A percentile compares a stretch with the other conserved stretches of the same genome.
Conservation (phyloP, 1,140 invertebrate genomes). For the Phenacoccus solenopsis region DNA sequence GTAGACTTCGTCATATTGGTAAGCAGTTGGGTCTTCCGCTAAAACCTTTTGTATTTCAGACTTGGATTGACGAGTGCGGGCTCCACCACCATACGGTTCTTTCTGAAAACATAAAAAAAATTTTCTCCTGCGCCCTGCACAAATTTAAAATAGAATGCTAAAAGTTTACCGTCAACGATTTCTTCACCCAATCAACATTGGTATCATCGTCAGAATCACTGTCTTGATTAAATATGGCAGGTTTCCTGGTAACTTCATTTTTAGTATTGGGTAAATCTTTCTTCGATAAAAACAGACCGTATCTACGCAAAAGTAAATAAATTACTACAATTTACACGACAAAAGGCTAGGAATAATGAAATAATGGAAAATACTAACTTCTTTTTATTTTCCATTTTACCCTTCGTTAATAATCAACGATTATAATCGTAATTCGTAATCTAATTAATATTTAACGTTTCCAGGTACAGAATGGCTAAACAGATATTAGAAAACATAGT, state of each 20-base stretch:
- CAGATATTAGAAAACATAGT: no score
- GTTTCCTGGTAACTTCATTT: slow-evolving; percentile 28
- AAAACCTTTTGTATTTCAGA: slow-evolving; percentile 58
- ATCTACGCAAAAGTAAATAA: slow-evolving; percentile 23
- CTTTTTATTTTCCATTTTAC: no score
- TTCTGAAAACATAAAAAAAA: slow-evolving; percentile 23
- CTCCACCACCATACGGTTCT: slow-evolving; percentile 32
- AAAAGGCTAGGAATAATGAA: no score
- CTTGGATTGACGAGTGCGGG: slow-evolving; percentile 36
- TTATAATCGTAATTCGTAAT: no score
- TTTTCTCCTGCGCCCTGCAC: neutral
- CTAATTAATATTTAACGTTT: no score
- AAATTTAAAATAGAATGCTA: no score
- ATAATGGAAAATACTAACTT: no score
- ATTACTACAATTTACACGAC: neutral
- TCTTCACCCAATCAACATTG: slow-evolving; percentile 34
- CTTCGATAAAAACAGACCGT: slow-evolving; percentile 36
- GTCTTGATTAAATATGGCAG: slow-evolving; percentile 36
- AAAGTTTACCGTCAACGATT: slow-evolving; percentile 27
- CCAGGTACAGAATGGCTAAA: no score
- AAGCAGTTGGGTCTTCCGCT: slow-evolving; percentile 78
- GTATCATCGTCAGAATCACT: slow-evolving; percentile 36
- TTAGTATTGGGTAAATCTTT: slow-evolving; percentile 30
- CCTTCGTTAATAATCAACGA: no score
- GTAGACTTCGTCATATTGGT: slow-evolving; percentile 90